phyloP scores from a whole-genome alignment of 2,113 vertebrate genomes.

The Holacanthus passer region DNA sequence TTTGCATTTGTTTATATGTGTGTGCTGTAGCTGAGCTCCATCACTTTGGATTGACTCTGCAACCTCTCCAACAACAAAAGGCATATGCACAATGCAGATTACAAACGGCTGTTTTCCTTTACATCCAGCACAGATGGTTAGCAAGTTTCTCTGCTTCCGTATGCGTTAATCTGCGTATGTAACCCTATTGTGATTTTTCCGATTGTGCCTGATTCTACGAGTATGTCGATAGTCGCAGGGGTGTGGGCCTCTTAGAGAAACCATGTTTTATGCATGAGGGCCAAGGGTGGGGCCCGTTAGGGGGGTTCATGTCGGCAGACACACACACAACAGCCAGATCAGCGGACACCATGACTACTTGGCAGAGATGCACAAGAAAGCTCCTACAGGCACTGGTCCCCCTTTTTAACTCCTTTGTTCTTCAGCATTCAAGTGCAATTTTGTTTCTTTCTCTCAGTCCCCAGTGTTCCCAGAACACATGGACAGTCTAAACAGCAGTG shows the following conservation, averaged over 20 bases:
- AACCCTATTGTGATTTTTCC: constrained; percentile 55
- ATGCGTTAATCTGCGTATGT: constrained; percentile 37
- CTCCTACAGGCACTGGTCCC: constrained; percentile 53
- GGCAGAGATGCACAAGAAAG: constrained; percentile 73
- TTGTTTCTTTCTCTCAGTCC: constrained; percentile 29
- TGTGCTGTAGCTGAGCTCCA: constrained; percentile 6
- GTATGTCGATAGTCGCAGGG: constrained; percentile 52
- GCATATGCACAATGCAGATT: constrained; percentile 23
- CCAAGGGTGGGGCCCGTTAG: constrained; percentile 70
- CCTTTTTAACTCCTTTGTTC: constrained; percentile 61
- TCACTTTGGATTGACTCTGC: constrained; percentile 33
- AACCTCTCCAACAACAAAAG: constrained; percentile 22
- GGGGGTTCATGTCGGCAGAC: constrained; percentile 56
- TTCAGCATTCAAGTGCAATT: constrained; percentile 50
- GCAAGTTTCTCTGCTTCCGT: constrained; percentile 18
- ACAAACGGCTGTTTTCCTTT: constrained; percentile 40
- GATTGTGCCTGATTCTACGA: constrained; percentile 49
- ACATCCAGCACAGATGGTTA: constrained; percentile 18
- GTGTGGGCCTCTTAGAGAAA: constrained; percentile 63
- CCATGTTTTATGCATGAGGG: constrained; percentile 83
- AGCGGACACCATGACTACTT: constrained; percentile 73
- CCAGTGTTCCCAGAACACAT: constrained; percentile 44
- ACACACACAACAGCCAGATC: constrained; percentile 69
- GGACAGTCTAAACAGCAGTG: constrained; percentile 37
- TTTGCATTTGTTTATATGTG: constrained; percentile 49